Percentiles rank a stretch among this genome's conserved stretches.
phyloP scores from a whole-genome alignment of 1,140 invertebrate species.

The Drosophila azteca region DNA sequence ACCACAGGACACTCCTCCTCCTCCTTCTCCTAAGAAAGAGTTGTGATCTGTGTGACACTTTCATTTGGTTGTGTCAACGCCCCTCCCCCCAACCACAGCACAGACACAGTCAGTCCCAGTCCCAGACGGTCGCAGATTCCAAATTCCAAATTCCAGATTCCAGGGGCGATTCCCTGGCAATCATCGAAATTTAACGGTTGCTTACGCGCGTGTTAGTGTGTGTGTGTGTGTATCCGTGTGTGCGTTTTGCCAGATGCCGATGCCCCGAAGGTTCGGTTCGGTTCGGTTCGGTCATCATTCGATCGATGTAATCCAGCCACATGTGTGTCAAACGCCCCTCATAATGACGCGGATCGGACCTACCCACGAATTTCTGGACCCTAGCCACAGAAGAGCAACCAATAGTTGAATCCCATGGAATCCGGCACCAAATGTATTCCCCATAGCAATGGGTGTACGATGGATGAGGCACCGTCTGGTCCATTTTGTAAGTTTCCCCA shows the following conservation, averaged over 20 bases:
- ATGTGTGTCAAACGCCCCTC: slow-evolving; percentile 62
- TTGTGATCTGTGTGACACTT: slow-evolving; percentile 66
- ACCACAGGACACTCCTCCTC: slow-evolving; percentile 9
- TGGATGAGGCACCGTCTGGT: not conserved
- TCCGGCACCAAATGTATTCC: slow-evolving; percentile 20
- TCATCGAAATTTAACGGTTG: slow-evolving; percentile 63
- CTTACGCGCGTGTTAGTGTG: slow-evolving; percentile 30
- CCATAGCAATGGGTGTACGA: slow-evolving; percentile 1
- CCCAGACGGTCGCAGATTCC: too few relatives aligned
- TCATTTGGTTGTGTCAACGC: slow-evolving; percentile 73
- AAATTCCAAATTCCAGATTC: not conserved
- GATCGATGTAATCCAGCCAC: slow-evolving; percentile 41
- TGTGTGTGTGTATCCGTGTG: slow-evolving; percentile 6
- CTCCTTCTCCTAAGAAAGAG: slow-evolving; percentile 52
- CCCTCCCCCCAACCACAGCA: slow-evolving; percentile 34
- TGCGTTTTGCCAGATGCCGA: slow-evolving; percentile 56
- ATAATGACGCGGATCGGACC: slow-evolving; percentile 67
- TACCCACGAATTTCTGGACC: slow-evolving; percentile 2
- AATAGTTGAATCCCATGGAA: too few relatives aligned
- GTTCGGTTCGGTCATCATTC: slow-evolving; percentile 40
- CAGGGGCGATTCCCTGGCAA: slow-evolving; percentile 5
- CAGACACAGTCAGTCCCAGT: not conserved
- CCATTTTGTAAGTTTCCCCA: slow-evolving; percentile 23
- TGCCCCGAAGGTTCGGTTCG: not conserved
- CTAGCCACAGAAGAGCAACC: too few relatives aligned